A percentile compares a stretch with the other conserved stretches of the same genome.
Evolutionary conservation across 2,888 invertebrate genomes (phyloP).

Genomic region (Mythimna lalbum): DNA sequence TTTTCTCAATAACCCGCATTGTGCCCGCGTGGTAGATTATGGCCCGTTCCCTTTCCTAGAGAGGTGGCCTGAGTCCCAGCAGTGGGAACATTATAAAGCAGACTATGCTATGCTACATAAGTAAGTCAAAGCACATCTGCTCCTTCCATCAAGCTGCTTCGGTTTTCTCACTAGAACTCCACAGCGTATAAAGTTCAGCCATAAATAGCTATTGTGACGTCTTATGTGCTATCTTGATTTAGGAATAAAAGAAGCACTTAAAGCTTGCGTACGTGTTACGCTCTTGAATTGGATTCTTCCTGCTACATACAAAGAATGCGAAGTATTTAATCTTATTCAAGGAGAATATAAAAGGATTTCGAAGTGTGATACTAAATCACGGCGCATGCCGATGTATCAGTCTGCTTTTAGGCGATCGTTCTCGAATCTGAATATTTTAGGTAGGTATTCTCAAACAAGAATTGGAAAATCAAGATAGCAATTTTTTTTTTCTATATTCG

Average conservation of each 20-base stretch:
- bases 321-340: slow-evolving; percentile 58
- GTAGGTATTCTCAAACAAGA: background rate
- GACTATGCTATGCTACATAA: too few species aligned
- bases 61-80: too few species aligned
- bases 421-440: background rate
- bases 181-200: background rate
- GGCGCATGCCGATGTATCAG: slow-evolving; percentile 21
- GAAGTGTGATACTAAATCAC: slow-evolving; percentile 48
- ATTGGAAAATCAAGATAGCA: too few species aligned
- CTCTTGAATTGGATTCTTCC: slow-evolving; percentile 41
- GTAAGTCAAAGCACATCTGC: background rate
- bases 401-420: slow-evolving; percentile 29
- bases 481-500: too few species aligned
- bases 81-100: too few species aligned
- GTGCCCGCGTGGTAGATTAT: too few species aligned
- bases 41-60: too few species aligned
- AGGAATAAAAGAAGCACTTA: slow-evolving; percentile 50
- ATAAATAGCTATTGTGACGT: slow-evolving; percentile 32
- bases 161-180: background rate
- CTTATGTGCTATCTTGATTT: slow-evolving; percentile 45
- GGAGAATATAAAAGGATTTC: slow-evolving; percentile 54
- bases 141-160: background rate
- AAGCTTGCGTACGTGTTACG: slow-evolving; percentile 29
- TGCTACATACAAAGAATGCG: slow-evolving; percentile 45
- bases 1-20: too few species aligned